A percentile compares a stretch with the other conserved stretches of the same genome.
Evolutionary conservation across 2,888 invertebrate species (phyloP).

Genomic region (Mythimna lalbum): DNA sequence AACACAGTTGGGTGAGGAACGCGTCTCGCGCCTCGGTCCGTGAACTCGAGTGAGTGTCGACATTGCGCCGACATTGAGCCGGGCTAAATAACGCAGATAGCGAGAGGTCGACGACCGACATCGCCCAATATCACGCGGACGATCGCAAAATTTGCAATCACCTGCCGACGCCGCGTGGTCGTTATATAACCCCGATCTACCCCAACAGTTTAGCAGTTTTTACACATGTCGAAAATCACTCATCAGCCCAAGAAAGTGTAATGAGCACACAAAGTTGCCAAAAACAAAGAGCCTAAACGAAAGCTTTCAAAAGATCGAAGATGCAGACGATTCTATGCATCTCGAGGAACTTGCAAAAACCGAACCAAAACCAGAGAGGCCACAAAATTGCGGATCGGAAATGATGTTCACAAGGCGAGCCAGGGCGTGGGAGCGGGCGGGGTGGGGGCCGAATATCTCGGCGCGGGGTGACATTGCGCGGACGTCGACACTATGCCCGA

Average conservation of each 20-base stretch:
- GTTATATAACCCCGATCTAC: conserved; percentile 82
- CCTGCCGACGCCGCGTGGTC: conserved; percentile 79
- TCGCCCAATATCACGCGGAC: conserved; percentile 88
- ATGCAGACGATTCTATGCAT: conserved; percentile 16
- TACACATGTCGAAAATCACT: conserved; percentile 5
- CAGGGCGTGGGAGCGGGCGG: conserved; percentile 59
- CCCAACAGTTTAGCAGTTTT: conserved; percentile 66
- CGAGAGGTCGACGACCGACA: conserved; percentile 88
- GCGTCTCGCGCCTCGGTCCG: conserved; percentile 83
- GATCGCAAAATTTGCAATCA: conserved; percentile 79
- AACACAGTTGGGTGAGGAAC: conserved; percentile 81
- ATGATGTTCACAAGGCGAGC: conserved; percentile 72
- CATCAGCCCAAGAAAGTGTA: neutral
- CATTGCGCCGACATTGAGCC: conserved; percentile 89
- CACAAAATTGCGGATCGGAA: conserved; percentile 79
- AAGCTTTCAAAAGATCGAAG: conserved; percentile 14
- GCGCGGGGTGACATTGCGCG: conserved; percentile 88
- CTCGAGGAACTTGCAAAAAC: conserved; percentile 51
- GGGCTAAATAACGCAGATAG: conserved; percentile 90
- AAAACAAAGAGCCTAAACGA: neutral
- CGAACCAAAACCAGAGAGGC: conserved; percentile 67
- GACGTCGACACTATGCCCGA: conserved; percentile 87
- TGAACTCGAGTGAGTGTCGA: conserved; percentile 86
- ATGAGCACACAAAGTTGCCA: neutral
- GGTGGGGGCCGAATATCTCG: conserved; percentile 79